These are phyloP conservation scores for Hydra vulgaris DNA, from an alignment of 30 jellyfish, hydroid and myxozoan species.

Conservation along the genomic window DNA sequence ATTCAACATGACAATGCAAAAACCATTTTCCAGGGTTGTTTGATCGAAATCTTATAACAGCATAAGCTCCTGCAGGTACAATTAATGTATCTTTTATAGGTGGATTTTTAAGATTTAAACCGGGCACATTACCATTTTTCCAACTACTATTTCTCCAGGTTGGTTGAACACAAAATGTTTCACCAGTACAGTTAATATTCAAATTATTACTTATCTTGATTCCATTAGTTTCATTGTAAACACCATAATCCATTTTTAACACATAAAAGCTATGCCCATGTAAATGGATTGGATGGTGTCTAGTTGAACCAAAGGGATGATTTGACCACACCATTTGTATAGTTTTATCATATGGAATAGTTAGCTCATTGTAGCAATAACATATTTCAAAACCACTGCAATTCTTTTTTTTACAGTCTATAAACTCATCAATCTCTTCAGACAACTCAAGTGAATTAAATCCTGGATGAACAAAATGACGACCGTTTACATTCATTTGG, in stretches of 20 bases:
- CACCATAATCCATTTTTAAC: constrained; percentile 27
- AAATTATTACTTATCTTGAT: background rate
- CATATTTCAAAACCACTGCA: constrained; percentile 79
- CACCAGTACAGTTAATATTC: constrained; percentile 22
- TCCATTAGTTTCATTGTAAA: constrained; percentile 9
- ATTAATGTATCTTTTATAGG: constrained; percentile 37
- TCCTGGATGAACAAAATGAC: constrained; percentile 68
- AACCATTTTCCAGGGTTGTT: constrained; percentile 47
- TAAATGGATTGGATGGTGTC: constrained; percentile 40
- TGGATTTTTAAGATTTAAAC: constrained; percentile 18
- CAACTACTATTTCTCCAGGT: constrained; percentile 20
- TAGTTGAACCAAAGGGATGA: constrained; percentile 26
- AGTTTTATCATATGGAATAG: constrained; percentile 13
- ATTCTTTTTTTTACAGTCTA: constrained; percentile 49
- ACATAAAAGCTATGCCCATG: constrained; percentile 44
- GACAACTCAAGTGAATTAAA: constrained; percentile 65
- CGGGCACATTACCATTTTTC: constrained; percentile 27
- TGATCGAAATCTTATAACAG: constrained; percentile 31
- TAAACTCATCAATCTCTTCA: constrained; percentile 43
- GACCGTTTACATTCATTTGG: constrained; percentile 77
- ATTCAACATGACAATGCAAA: constrained; percentile 40
- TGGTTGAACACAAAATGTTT: constrained; percentile 18
- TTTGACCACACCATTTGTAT: constrained; percentile 42
- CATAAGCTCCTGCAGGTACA: constrained; percentile 36
- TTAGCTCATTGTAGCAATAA: constrained; percentile 49